phyloP scores from a whole-genome alignment of 2,113 vertebrate species.

The Cromileptes altivelis region DNA sequence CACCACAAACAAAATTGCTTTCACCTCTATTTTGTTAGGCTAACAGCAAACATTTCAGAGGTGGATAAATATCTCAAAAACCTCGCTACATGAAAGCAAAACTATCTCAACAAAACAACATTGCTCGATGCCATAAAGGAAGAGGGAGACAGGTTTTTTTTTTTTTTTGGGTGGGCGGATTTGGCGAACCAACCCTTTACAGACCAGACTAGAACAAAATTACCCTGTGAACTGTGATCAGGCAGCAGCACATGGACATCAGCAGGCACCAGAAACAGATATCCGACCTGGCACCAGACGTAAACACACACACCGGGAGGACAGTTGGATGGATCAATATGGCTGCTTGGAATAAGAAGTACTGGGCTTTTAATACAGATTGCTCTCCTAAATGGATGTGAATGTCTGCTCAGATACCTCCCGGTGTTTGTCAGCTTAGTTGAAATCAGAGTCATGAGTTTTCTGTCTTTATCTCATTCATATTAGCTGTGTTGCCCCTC shows the following conservation, averaged over 20 bases:
- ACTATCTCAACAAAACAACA: background rate
- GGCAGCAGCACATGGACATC: slow-evolving; percentile 42
- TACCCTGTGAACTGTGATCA: slow-evolving; percentile 51
- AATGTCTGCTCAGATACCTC: slow-evolving; percentile 63
- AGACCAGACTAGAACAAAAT: slow-evolving; percentile 19
- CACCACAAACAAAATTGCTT: slow-evolving; percentile 8
- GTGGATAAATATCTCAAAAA: slow-evolving; percentile 25
- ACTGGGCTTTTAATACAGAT: slow-evolving; percentile 72
- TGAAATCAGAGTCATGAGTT: slow-evolving; percentile 48
- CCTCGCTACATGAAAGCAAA: slow-evolving; percentile 10
- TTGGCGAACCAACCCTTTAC: background rate
- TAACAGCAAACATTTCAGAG: slow-evolving; percentile 16
- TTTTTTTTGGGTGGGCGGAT: background rate
- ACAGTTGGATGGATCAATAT: slow-evolving; percentile 72
- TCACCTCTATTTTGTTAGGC: slow-evolving; percentile 20
- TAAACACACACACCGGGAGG: slow-evolving; percentile 51
- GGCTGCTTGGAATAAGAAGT: slow-evolving; percentile 66
- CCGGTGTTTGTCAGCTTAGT: slow-evolving; percentile 55
- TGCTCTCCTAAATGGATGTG: slow-evolving; percentile 75
- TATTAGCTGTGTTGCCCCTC: slow-evolving; percentile 32
- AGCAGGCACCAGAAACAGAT: slow-evolving; percentile 58
- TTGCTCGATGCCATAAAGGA: background rate
- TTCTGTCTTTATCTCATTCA: slow-evolving; percentile 56
- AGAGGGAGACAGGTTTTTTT: background rate
- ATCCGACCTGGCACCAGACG: slow-evolving; percentile 70